Evolutionary conservation across 2,797 vertebrate genomes (phyloP).

Genomic region (Champsocephalus gunnari): DNA sequence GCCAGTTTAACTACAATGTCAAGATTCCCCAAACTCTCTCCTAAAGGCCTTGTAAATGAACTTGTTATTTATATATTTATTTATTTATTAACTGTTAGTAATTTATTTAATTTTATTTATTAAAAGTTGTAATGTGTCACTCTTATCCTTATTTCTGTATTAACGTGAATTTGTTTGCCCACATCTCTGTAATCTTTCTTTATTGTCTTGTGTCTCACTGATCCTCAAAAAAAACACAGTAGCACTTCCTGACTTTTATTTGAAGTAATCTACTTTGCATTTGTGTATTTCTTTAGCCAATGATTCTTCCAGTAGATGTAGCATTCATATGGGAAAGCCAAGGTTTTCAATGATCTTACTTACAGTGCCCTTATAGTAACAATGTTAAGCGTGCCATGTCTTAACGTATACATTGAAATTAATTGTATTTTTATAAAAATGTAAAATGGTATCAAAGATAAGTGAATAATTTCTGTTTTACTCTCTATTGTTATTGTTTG

Average conservation of each 20-base stretch:
- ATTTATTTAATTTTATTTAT: slow-evolving; percentile 91
- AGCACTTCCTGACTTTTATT: slow-evolving; percentile 78
- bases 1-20: slow-evolving; percentile 56
- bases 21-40: slow-evolving; percentile 52
- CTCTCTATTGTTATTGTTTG: slow-evolving; percentile 59
- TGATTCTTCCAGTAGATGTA: slow-evolving; percentile 82
- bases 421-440: slow-evolving; percentile 40
- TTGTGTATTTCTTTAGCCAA: slow-evolving; percentile 53
- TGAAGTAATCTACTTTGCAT: slow-evolving; percentile 58
- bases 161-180: slow-evolving; percentile 75
- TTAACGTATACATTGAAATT: slow-evolving; percentile 46
- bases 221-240: slow-evolving; percentile 64
- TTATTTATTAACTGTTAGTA: slow-evolving; percentile 87
- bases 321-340: slow-evolving; percentile 64
- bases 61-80: slow-evolving; percentile 90
- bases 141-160: slow-evolving; percentile 72
- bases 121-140: slow-evolving; percentile 79
- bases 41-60: slow-evolving; percentile 71
- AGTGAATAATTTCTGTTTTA: slow-evolving; percentile 47
- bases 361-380: slow-evolving; percentile 50
- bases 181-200: slow-evolving; percentile 58
- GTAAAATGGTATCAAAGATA: slow-evolving; percentile 53
- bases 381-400: slow-evolving; percentile 44
- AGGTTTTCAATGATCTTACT: slow-evolving; percentile 42
- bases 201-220: slow-evolving; percentile 64